Percentiles rank a stretch among this genome's conserved stretches.
Evolutionary conservation across 2,797 vertebrate species (phyloP).

Genomic region (Coendou prehensilis): DNA sequence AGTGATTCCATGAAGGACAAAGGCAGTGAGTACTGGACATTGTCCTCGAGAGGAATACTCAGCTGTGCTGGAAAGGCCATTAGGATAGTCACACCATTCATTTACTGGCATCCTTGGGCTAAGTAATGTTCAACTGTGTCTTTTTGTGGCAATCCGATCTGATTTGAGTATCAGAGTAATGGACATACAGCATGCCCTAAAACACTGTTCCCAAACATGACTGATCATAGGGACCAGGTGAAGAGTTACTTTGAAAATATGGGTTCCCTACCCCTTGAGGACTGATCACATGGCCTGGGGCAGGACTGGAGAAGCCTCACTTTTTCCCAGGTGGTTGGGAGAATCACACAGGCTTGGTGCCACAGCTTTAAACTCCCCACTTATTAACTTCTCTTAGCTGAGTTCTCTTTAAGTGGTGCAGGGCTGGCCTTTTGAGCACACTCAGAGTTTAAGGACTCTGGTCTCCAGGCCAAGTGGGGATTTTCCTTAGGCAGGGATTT

Average conservation of each 20-base stretch:
- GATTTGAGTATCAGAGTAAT: not conserved
- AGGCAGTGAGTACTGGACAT: not conserved
- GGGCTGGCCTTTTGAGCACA: slow-evolving; percentile 28
- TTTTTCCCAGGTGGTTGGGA: not conserved
- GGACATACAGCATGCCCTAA: not conserved
- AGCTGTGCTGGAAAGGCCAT: not conserved
- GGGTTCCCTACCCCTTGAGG: not conserved
- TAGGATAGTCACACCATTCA: not conserved
- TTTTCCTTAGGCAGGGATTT: slow-evolving; percentile 31
- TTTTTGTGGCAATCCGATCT: slow-evolving; percentile 14
- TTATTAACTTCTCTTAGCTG: slow-evolving; percentile 1
- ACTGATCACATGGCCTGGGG: not conserved
- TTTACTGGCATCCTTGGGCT: not conserved
- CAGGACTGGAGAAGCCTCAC: slow-evolving; percentile 9
- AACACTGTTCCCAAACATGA: not conserved
- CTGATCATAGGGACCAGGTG: not conserved
- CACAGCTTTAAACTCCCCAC: not conserved
- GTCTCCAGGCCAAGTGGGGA: not conserved
- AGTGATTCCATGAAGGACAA: not conserved
- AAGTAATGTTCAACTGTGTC: not conserved
- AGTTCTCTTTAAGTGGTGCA: not conserved
- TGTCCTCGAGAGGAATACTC: not conserved
- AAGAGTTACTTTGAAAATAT: slow-evolving; percentile 55
- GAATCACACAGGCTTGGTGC: not conserved
- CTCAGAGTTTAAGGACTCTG: not conserved